These are phyloP conservation scores for Copsychus sechellarum DNA, from an alignment of 2,113 vertebrate species.

Conservation along the genomic window DNA sequence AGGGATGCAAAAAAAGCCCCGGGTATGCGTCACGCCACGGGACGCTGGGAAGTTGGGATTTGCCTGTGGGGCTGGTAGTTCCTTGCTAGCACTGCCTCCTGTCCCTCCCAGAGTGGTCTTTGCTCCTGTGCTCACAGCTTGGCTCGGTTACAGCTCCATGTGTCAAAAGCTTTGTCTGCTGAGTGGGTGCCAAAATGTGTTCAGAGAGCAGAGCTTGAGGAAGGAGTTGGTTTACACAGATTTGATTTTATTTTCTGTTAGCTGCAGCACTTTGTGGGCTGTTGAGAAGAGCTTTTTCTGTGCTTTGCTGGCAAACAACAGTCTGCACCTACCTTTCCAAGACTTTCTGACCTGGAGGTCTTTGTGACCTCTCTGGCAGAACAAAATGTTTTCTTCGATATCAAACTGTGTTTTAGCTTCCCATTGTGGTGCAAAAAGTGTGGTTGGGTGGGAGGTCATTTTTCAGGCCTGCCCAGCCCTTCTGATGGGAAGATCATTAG, in stretches of 20 bases:
- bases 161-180: not conserved
- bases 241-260: not conserved
- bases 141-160: not conserved
- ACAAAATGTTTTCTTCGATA: not conserved
- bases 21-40: not conserved
- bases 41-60: not conserved
- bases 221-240: not conserved
- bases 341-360: not conserved
- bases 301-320: not conserved
- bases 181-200: not conserved
- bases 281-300: not conserved
- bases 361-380: not conserved
- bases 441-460: accelerated
- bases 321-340: not conserved
- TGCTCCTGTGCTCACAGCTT: not conserved
- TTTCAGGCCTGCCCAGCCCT: not conserved
- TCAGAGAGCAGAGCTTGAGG: not conserved
- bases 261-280: not conserved
- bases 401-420: not conserved
- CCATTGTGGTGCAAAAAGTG: not conserved
- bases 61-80: not conserved
- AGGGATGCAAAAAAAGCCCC: not conserved
- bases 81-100: not conserved
- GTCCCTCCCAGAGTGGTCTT: not conserved
- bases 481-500: not conserved